A percentile compares a stretch with the other conserved stretches of the same genome.
Evolutionary conservation across 2,797 vertebrate genomes (phyloP).

Genomic region (Telmatherina bonti): DNA sequence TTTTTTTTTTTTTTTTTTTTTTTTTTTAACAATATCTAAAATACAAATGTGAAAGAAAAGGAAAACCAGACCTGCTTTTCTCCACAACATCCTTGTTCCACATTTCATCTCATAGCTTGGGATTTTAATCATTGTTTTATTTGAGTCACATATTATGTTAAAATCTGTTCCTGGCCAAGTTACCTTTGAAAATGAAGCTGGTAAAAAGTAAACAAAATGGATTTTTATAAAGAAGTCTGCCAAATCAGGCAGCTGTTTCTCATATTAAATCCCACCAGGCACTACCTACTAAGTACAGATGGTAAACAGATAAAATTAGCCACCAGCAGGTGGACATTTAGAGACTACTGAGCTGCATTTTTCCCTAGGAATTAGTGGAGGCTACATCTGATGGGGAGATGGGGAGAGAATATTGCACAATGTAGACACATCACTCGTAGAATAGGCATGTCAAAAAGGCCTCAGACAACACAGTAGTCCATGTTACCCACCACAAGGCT

Average conservation of each 20-base stretch:
- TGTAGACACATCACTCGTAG: too few species aligned
- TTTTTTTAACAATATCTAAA: not conserved
- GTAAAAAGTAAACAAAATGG: not conserved
- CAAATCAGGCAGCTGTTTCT: not conserved
- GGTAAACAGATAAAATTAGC: not conserved
- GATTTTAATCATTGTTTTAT: not conserved
- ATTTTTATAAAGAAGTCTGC: not conserved
- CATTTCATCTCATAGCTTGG: not conserved
- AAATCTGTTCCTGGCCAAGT: not conserved
- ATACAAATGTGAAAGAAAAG: not conserved
- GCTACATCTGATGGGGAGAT: not conserved
- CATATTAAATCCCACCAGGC: not conserved
- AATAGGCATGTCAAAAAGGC: too few species aligned
- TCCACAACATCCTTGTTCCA: not conserved
- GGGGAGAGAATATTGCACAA: not conserved
- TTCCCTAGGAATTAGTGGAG: not conserved
- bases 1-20: too few species aligned
- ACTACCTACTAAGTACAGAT: not conserved
- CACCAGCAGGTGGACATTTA: conserved; percentile 4
- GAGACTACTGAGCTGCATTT: not conserved
- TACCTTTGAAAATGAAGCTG: not conserved
- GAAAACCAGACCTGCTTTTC: not conserved
- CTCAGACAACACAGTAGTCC: too few species aligned
- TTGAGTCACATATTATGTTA: not conserved
- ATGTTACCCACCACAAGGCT: too few species aligned